Conservation (phyloP, 2,113 vertebrate species). For the Megaceryle torquata region DNA sequence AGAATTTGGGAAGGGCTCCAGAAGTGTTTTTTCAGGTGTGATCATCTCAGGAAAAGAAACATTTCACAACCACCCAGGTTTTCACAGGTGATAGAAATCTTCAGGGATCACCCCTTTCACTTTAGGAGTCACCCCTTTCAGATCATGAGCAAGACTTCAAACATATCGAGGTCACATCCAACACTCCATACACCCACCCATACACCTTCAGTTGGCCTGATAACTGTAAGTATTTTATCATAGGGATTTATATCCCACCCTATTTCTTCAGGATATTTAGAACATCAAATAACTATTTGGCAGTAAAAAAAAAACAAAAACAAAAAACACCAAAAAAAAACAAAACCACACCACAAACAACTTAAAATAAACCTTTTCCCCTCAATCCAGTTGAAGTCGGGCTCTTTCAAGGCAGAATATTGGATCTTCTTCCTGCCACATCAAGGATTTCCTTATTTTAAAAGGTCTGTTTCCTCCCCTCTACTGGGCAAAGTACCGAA, state of each 20-base stretch:
- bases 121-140: neutral
- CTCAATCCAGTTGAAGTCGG: neutral
- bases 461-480: neutral
- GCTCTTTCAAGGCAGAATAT: neutral
- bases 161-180: neutral
- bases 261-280: neutral
- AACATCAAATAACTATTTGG: neutral
- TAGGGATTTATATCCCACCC: neutral
- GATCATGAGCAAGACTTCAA: neutral
- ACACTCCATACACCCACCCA: neutral
- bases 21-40: neutral
- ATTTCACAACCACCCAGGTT: neutral
- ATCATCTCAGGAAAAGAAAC: neutral
- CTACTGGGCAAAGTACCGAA: neutral
- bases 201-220: neutral
- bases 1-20: neutral
- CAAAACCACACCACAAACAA: neutral
- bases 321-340: neutral
- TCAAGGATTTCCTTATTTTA: neutral
- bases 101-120: neutral
- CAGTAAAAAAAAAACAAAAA: neutral
- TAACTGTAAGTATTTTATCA: constrained; percentile 14
- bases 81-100: neutral
- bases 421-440: neutral
- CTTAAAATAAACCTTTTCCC: neutral